Base-by-base conservation (phyloP, 2,113 vertebrate species). In the Lepisosteus oculatus region DNA sequence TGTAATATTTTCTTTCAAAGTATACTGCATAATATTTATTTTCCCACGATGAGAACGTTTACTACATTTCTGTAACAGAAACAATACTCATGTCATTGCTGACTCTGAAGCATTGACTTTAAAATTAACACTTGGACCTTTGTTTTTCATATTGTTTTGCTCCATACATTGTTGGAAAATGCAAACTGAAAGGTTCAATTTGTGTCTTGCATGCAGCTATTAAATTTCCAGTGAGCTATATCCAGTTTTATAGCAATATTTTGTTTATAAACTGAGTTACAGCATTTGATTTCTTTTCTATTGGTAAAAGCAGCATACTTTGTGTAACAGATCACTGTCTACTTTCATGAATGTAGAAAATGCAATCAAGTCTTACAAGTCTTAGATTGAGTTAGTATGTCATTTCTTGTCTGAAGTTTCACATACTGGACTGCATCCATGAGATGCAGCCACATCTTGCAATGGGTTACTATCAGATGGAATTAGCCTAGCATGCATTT, bases 371-470 rank as follows among this genome's bases (percentile, higher is more conserved):
- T 14, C 8, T 6, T 47, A 44, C 8, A 14, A 66, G 44, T 3
- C 43, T 45, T 8, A 47, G 43, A 66, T 66, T 66, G 43, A 66
- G 42, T 47, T 6, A 43, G 64, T 45, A 44, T 66, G 64, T 66
- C 64, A 66, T 45, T 66, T 45, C 14, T 66, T 5, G 9, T 51
- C 45, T 45, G 43, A 45, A n/a, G 8, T 43, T 4, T 66, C 43
- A n/a, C 13, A 44, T 15, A 3, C 64, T 66, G 64, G 43, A 66
- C 43, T 44, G 12, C 41, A 11, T 66, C 43, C 7, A 44, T 13
- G 45, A n/a, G 43, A 51, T 51, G 47, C 47, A 6, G 5, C 9
- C 47, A 51, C 47, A 51, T 51, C 47, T 51, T 51, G 47, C 47
- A 6, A 51, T 9, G 47, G 47, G 47, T 51, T 5, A 9, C 47